Percentiles rank a stretch among this genome's conserved stretches.
Evolutionary conservation across 1,140 invertebrate species (phyloP).

Genomic region (Aporrectodea caliginosa): DNA sequence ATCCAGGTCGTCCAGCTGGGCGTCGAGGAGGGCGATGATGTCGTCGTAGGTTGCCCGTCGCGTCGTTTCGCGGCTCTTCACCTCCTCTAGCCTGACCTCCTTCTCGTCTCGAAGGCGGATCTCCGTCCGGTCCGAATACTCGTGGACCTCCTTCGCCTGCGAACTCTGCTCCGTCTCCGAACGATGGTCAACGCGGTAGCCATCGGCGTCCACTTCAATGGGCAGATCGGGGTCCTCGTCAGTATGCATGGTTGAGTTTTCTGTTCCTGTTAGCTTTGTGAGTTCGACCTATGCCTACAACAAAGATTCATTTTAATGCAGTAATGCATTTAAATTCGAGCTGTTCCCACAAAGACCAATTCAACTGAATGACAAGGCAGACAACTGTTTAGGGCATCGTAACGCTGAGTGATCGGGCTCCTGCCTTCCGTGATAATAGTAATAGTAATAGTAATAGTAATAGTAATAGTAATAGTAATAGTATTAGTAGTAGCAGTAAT

Average conservation of each 20-base stretch:
- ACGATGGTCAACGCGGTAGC: constrained; percentile 4
- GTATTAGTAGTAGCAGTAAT: too few species aligned
- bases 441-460: too few species aligned
- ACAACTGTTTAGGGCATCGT: too few species aligned
- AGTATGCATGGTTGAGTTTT: background rate
- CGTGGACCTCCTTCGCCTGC: background rate
- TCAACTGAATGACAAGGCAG: too few species aligned
- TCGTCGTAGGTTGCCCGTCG: constrained; percentile 15
- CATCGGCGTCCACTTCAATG: background rate
- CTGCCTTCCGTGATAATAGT: too few species aligned
- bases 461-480: too few species aligned
- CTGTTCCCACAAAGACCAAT: too few species aligned
- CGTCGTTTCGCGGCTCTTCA: constrained; percentile 11
- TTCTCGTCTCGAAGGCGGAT: constrained; percentile 5
- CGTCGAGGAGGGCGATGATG: constrained; percentile 12
- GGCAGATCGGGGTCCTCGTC: background rate
- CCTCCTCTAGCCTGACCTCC: constrained; percentile 11
- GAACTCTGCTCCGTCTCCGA: constrained; percentile 2
- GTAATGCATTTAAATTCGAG: too few species aligned
- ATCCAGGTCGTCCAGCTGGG: constrained; percentile 1
- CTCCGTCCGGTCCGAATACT: constrained; percentile 1
- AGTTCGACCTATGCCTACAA: background rate
- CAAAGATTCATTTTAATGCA: too few species aligned
- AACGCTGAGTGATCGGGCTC: too few species aligned
- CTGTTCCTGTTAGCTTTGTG: background rate